Evolutionary conservation across 2,797 vertebrate genomes (phyloP).

Genomic region (Ficedula albicollis): DNA sequence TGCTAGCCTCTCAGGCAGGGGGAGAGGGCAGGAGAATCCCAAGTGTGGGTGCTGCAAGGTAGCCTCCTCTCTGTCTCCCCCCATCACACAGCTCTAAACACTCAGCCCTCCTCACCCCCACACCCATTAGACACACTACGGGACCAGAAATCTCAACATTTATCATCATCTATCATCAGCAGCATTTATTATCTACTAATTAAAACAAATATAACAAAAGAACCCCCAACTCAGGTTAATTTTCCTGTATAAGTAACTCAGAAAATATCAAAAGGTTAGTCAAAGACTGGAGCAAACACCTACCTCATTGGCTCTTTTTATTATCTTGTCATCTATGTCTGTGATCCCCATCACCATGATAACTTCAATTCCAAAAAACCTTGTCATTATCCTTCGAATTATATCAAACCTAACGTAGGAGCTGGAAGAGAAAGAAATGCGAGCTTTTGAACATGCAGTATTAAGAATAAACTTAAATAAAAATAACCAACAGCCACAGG

Average conservation of each 20-base stretch:
- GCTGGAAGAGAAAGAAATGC: conserved; percentile 66
- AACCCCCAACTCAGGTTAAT: neutral
- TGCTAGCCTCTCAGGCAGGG: too few relatives aligned
- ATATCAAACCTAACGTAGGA: conserved; percentile 95
- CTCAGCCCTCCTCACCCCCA: neutral
- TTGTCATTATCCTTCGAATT: conserved; percentile 88
- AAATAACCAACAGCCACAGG: neutral
- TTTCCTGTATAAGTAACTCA: neutral
- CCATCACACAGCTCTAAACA: rapidly evolving
- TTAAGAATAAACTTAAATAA: neutral
- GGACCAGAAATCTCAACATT: neutral
- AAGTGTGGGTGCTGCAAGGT: rapidly evolving
- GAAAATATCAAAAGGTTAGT: neutral
- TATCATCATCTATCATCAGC: too few relatives aligned
- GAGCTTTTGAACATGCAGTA: neutral
- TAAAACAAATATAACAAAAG: neutral
- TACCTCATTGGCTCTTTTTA: conserved; percentile 87
- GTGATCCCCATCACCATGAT: conserved; percentile 95
- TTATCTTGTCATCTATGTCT: conserved; percentile 96
- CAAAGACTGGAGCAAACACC: neutral
- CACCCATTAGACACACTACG: neutral
- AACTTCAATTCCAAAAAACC: conserved; percentile 86
- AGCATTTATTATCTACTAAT: neutral
- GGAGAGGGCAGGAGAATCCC: neutral
- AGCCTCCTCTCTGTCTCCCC: neutral